phyloP scores from a whole-genome alignment of 2,113 vertebrate species.

The Poeciliopsis prolifica region DNA sequence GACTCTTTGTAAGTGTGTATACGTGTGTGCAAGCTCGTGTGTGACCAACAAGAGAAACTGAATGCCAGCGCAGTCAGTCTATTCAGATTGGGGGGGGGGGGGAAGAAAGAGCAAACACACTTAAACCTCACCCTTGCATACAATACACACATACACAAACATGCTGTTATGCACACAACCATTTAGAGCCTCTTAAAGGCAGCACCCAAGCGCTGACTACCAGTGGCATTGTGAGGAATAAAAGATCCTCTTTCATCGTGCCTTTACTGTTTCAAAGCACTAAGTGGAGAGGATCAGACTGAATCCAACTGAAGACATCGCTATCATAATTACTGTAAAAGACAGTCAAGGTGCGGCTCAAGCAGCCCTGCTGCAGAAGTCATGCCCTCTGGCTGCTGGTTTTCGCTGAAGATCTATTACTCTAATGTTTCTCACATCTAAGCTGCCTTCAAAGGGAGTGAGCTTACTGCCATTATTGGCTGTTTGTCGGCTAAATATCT shows the following conservation, averaged over 20 bases:
- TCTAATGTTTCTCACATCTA: conserved; percentile 63
- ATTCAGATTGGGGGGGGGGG: conserved; percentile 40
- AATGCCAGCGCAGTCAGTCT: conserved; percentile 69
- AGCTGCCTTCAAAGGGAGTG: conserved; percentile 62
- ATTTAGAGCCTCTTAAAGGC: conserved; percentile 69
- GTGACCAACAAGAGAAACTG: conserved; percentile 62
- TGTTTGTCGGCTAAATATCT: conserved; percentile 62
- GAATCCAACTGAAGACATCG: conserved; percentile 70
- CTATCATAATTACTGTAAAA: conserved; percentile 68
- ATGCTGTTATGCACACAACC: conserved; percentile 43
- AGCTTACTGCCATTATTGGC: conserved; percentile 59
- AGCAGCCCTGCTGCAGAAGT: conserved; percentile 41
- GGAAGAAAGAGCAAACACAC: conserved; percentile 65
- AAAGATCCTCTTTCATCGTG: conserved; percentile 74
- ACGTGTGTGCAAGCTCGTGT: conserved; percentile 50
- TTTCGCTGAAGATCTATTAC: conserved; percentile 63
- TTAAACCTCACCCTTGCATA: conserved; percentile 62
- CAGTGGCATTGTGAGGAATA: conserved; percentile 67
- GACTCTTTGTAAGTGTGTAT: conserved; percentile 72
- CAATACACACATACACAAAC: conserved; percentile 28
- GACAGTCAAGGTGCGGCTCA: conserved; percentile 68
- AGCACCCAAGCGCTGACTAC: conserved; percentile 64
- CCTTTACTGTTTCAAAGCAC: conserved; percentile 73
- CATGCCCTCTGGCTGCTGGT: conserved; percentile 57
- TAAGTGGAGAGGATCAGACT: conserved; percentile 73